Percentiles rank a stretch among this genome's conserved stretches.
Conservation (phyloP, 1,140 invertebrate species). For the Temnothorax nylanderi region DNA sequence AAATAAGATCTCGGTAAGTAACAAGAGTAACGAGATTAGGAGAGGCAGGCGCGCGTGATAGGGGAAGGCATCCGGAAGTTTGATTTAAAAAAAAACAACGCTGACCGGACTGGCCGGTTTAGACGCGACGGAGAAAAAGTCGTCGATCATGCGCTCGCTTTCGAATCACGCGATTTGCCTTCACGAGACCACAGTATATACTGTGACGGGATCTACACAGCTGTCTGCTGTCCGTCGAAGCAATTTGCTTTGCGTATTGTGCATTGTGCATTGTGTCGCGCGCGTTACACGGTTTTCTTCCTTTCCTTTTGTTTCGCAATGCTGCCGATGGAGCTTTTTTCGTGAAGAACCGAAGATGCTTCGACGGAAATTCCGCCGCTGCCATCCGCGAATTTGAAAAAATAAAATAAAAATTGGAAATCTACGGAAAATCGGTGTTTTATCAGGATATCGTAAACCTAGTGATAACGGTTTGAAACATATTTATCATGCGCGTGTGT, state of each 20-base stretch:
- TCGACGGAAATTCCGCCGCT: background rate
- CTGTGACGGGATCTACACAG: background rate
- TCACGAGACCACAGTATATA: background rate
- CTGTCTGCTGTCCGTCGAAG: background rate
- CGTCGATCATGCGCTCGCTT: background rate
- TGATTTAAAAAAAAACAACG: background rate
- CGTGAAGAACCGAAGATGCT: background rate
- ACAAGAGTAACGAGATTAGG: background rate
- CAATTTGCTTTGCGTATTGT: background rate
- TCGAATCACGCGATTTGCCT: background rate
- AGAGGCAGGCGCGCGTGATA: background rate
- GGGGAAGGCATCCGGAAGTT: background rate
- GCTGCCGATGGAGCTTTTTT: background rate
- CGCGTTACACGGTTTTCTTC: background rate
- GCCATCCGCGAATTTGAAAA: background rate
- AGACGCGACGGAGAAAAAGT: background rate
- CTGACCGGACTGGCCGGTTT: background rate
- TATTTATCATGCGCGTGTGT: background rate
- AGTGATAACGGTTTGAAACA: background rate
- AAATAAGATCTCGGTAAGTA: background rate
- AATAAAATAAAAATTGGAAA: background rate
- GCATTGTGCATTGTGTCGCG: background rate
- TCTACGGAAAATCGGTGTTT: background rate
- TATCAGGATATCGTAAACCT: background rate
- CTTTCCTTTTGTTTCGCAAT: background rate